Conservation (phyloP, 2,888 invertebrate species). For the Phyllotreta cruciferae region DNA sequence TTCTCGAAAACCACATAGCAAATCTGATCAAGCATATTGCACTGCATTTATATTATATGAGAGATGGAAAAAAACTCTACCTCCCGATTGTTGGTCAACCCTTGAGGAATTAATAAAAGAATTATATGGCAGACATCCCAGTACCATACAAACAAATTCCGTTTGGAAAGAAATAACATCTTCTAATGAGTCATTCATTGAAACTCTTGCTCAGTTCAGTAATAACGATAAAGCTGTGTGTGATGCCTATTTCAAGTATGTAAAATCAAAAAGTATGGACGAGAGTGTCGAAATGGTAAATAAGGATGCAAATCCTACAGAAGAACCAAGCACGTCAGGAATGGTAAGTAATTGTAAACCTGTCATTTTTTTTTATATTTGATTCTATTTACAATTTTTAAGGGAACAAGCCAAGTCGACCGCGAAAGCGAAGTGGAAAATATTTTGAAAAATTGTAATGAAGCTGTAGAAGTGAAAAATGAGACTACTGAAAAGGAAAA, state of each 20-base stretch:
- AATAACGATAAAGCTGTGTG: constrained; percentile 34
- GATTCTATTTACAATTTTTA: too few relatives aligned
- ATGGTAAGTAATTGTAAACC: not conserved
- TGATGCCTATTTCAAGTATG: constrained; percentile 45
- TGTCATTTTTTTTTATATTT: not conserved
- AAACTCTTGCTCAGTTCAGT: constrained; percentile 30
- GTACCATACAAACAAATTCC: constrained; percentile 42
- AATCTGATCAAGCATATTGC: constrained; percentile 48
- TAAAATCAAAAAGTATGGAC: constrained; percentile 37
- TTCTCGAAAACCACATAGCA: constrained; percentile 39
- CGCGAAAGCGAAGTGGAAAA: not conserved
- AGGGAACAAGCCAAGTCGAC: too few relatives aligned
- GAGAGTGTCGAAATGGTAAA: constrained; percentile 10
- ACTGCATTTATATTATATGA: constrained; percentile 49
- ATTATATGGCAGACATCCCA: constrained; percentile 42
- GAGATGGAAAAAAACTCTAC: constrained; percentile 47
- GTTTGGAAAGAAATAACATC: constrained; percentile 44
- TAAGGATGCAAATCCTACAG: too few relatives aligned
- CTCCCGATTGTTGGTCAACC: constrained; percentile 34
- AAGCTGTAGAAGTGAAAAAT: not conserved
- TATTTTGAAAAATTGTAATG: not conserved
- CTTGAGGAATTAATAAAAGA: constrained; percentile 46
- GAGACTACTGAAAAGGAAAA: not conserved
- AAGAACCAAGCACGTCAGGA: not conserved
- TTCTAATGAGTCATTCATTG: constrained; percentile 32